Base-by-base conservation (phyloP, 1,140 invertebrate genomes). In the Cepaea nemoralis region DNA sequence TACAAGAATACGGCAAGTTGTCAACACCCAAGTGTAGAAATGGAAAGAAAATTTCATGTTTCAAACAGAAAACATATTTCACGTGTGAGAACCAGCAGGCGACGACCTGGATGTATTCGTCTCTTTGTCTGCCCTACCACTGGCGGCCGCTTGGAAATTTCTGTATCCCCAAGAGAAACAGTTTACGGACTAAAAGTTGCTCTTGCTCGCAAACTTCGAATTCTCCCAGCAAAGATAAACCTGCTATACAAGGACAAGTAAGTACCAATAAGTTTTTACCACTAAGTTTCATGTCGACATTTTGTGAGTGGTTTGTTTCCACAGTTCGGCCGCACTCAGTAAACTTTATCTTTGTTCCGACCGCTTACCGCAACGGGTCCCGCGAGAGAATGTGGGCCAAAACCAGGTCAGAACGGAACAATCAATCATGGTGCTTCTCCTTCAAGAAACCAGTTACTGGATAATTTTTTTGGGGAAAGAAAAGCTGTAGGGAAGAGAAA, bases 241-340 rank as follows among this genome's bases (percentile, higher is more conserved):
- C 93, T 98, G 87, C 93, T 98, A 80, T 95, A 97, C 92, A 94
- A 95, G 86, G 96, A 98, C 92, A 97, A 96, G 97, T 97, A 92
- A 85, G 89, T 88, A 55, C n/a, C n/a, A n/a, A n/a, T 5, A 45
- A 45, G 42, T 45, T 45, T 45, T 22, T 55, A 55, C 19, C n/a
- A 22, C n/a, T 19, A 55, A 10, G 2, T 55, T 22, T 55, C 22
- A 55, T 22, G 1, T 55, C 50, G 50, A n/a, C n/a, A n/a, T n/a
- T n/a, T 16, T 45, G 42, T 55, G 50, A 5, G n/a, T 55, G 22
- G 59, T 63, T 63, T 6, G 33, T 63, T 63, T 31, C 33, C 59
- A 6, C 22, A 31, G 59, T 63, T 63, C 50, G 3, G 50, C 2
- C 22, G 2, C 22, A 55, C 8, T 55, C 19, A 24, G 50, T 55